Evolutionary conservation across 2,113 vertebrate species (phyloP), one percentile per base, ranked within the genome.

Genomic region (Nothobranchius kuhntae): DNA sequence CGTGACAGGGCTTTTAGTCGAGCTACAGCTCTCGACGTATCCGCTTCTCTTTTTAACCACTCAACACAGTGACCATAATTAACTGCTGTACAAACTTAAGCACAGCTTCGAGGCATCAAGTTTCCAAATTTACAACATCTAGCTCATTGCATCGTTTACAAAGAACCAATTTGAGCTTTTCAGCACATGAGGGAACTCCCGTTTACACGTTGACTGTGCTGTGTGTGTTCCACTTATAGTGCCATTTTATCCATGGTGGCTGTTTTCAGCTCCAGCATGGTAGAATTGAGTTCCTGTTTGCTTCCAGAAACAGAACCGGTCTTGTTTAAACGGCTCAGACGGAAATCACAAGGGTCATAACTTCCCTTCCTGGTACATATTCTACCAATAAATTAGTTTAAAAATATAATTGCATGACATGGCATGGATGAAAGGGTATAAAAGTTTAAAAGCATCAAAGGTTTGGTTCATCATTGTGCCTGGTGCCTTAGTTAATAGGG

Each of bases 61-160:
- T 65, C 45, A 53, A 74, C 64, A 66, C 61, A 69, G 67, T 55
- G 59, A 50, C 67, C 45, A 7, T 65, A 85, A 84, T 84, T 81
- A 87, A 69, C 65, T 69, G 62, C 66, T 61, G 51, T 68, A 38
- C 71, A 81, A 84, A 82, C 51, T 70, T 74, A 63, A 80, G 68
- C 77, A 63, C 63, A 40, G 76, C 79, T 77, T 50, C 30, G 73
- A 84, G 73, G 64, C 63, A 75, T 61, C 53, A 21, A 61, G 46
- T 65, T 65, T 72, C 53, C 57, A 61, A 50, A 46, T 72, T 67
- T 72, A 54, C 53, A 52, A 75, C 81, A 72, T 84, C 62, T 24
- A 17, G 61, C 21, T n/a, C 61, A 48, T 13, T 42, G 26, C 44
- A 59, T 75, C 65, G 57, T 40, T 30, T 58, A 51, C 61, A 63